Evolutionary conservation across 2,888 invertebrate species (phyloP).

Genomic region (Dastarcus helophoroides): DNA sequence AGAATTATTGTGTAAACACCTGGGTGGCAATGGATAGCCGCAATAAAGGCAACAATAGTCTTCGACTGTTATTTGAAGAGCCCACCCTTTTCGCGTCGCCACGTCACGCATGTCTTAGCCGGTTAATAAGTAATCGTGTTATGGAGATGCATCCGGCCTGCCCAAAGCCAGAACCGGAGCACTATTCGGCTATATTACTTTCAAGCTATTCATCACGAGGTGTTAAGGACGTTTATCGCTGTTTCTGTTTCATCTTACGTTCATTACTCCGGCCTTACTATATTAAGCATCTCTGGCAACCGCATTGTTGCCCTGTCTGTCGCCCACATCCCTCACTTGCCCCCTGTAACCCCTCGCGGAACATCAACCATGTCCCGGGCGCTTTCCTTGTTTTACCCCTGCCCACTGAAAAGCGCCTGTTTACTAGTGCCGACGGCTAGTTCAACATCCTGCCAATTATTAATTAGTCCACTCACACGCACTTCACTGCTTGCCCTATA

Average conservation of each 20-base stretch:
- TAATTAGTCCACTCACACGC: conserved; percentile 22
- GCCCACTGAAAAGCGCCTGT: too few species aligned
- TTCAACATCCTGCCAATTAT: conserved; percentile 16
- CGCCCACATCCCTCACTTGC: conserved; percentile 17
- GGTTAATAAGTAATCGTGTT: conserved; percentile 11
- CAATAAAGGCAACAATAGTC: conserved; percentile 31
- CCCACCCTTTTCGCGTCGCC: conserved; percentile 26
- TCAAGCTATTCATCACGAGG: conserved; percentile 35
- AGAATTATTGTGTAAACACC: too few species aligned
- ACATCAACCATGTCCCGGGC: conserved; percentile 6
- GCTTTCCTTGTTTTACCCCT: conserved; percentile 3
- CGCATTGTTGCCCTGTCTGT: conserved; percentile 27
- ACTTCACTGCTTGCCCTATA: too few species aligned
- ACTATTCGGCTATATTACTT: conserved; percentile 26
- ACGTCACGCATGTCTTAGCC: conserved; percentile 13
- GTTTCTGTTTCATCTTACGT: conserved; percentile 37
- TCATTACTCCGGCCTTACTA: conserved; percentile 33
- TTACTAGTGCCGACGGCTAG: conserved; percentile 12
- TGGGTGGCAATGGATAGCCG: too few species aligned
- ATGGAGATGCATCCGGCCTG: conserved; percentile 10
- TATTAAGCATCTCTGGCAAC: conserved; percentile 34
- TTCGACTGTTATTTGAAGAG: conserved; percentile 32
- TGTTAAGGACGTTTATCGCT: conserved; percentile 35
- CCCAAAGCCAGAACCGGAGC: neutral
- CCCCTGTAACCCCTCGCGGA: conserved; percentile 8